phyloP scores from a whole-genome alignment of 1,140 invertebrate species.

The Vanessa tameamea region DNA sequence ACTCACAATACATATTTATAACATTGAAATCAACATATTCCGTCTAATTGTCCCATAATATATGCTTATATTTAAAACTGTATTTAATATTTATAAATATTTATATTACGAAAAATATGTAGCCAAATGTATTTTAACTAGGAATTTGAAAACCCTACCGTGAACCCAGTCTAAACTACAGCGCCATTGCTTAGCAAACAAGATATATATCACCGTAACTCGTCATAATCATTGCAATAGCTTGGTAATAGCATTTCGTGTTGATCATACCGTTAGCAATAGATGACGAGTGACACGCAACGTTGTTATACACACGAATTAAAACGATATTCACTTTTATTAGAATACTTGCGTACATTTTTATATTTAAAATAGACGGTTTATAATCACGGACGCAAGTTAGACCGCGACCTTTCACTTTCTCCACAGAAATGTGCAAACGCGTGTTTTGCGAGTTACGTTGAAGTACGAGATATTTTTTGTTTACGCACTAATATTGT shows the following conservation, averaged over 20 bases:
- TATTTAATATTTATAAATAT: too few relatives aligned
- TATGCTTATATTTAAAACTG: too few relatives aligned
- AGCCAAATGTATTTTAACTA: neutral
- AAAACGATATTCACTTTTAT: slow-evolving; percentile 20
- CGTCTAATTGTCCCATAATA: too few relatives aligned
- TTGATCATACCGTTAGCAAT: slow-evolving; percentile 32
- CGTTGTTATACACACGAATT: slow-evolving; percentile 22
- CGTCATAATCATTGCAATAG: slow-evolving; percentile 30
- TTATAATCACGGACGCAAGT: slow-evolving; percentile 31
- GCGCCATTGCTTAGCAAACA: slow-evolving; percentile 15
- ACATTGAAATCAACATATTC: too few relatives aligned
- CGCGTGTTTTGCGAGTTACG: slow-evolving; percentile 18
- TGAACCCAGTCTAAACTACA: slow-evolving; percentile 9
- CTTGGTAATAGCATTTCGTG: slow-evolving; percentile 31
- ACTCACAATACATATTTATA: too few relatives aligned
- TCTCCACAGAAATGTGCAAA: slow-evolving; percentile 38
- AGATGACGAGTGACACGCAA: slow-evolving; percentile 41
- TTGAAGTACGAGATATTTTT: neutral
- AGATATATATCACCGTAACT: slow-evolving; percentile 23
- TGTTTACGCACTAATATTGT: neutral
- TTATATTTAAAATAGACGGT: slow-evolving; percentile 20
- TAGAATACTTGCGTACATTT: slow-evolving; percentile 2
- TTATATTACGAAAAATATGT: too few relatives aligned
- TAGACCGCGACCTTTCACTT: slow-evolving; percentile 44
- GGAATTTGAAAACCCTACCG: slow-evolving; percentile 6